Evolutionary conservation across 2,888 invertebrate genomes (phyloP), one percentile per base, ranked within the genome.

Genomic region (Nemotelus pantherinus): DNA sequence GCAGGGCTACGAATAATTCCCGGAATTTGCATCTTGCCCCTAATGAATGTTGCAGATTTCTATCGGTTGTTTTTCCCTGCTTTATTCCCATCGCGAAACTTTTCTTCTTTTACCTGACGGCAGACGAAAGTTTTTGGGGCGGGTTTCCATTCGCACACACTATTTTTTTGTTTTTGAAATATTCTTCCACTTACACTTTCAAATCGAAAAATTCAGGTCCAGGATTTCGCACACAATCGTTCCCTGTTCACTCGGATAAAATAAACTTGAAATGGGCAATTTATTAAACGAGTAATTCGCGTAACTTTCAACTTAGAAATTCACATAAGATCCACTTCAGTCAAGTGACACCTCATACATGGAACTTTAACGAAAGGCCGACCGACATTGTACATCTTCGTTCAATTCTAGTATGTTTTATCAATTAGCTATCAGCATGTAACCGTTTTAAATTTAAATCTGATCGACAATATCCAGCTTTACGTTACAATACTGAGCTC

Each of bases 331-430:
- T 72, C 72, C 72, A 72, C 72, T 53, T 53, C 70, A 77, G 77
- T 79, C 79, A 79, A 79, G 77, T 79, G 79, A 79, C 79, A 79
- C 79, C 77, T 79, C 79, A 79, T 76, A 76, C 67, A 77, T 76
- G 75, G 77, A 79, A 75, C 55, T 58, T 78, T 76, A 71, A 79
- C 79, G 79, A 79, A 79, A 74, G 71, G 58, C 72, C 58, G 72
- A 72, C 47, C 44, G 48, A 44, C 60, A 47, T 55, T n/a, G 25
- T 60, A 45, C 48, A 41, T 43, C 5, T 76, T 76, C 76, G 76
- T 76, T 65, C 25, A 50, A n/a, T 74, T 65, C 76, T 76, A 25
- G 76, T 64, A 53, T 55, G 55, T 41, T 71, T 43, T 10, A 5
- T 47, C 6, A n/a, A 47, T 25, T 25, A 25, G 25, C 25, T 25